Conservation (phyloP, 2,113 vertebrate genomes). For the Toxostoma redivivum region DNA sequence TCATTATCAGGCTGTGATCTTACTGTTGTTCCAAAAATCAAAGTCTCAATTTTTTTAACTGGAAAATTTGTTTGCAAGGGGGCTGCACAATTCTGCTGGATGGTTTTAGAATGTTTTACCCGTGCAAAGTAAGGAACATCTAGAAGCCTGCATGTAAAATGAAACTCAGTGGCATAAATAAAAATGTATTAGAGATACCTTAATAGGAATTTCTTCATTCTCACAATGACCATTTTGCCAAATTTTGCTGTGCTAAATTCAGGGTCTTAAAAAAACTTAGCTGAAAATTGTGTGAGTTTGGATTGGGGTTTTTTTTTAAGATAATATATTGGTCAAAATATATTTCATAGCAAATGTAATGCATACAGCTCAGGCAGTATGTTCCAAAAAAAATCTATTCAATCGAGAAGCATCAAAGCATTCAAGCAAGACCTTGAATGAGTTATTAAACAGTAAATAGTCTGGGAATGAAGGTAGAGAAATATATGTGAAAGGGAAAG, state of each 20-base stretch:
- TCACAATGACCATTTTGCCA: not conserved
- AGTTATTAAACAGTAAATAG: slow-evolving; percentile 68
- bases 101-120: not conserved
- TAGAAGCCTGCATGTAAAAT: not conserved
- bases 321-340: not conserved
- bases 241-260: not conserved
- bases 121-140: not conserved
- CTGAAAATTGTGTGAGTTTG: not conserved
- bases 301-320: not conserved
- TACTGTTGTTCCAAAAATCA: not conserved
- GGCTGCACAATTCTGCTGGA: not conserved
- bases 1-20: not conserved
- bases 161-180: not conserved
- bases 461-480: slow-evolving; percentile 45
- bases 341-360: not conserved
- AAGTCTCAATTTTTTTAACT: not conserved
- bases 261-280: not conserved
- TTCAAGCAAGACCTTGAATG: slow-evolving; percentile 52
- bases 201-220: not conserved
- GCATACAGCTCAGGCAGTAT: not conserved
- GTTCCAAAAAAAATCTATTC: slow-evolving; percentile 51
- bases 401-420: slow-evolving; percentile 45
- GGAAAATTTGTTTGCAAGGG: not conserved
- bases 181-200: not conserved
- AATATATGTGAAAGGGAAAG: slow-evolving; percentile 40